Base-by-base conservation (phyloP, 2,113 vertebrate genomes). In the Turdus rufiventris region DNA sequence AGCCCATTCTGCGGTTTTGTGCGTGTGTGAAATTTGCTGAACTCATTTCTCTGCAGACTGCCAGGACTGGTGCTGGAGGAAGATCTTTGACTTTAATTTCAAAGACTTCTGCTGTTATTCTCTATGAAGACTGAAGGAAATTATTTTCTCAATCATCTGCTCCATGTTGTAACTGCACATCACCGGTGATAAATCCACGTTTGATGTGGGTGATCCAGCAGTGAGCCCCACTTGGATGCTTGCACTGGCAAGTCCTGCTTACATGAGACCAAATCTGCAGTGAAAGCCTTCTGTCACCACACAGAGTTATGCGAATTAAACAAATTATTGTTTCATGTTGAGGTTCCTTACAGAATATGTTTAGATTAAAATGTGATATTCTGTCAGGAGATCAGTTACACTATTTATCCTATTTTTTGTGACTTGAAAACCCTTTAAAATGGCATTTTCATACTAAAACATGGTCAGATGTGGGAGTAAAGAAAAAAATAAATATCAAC, bases 181-280 rank as follows among this genome's bases (percentile, higher is more conserved):
- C 47, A 11, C 21, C 0, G 1, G 2, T 17, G 38, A 36, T 18
- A 51, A 65, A 40, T 21, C 29, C 8, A 4, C 1, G 3, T n/a
- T 54, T 51, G 54, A 25, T 38, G 56, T 38, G 50, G 56, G 11
- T 38, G 66, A 36, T 31, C 33, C 14, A 47, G 31, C 79, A 67
- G 54, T 6, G 43, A 43, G 38, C 23, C 33, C 24, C 23, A 3
- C 34, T 14, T 5, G 8, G 34, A 23, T 45, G 16, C 23, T 19
- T n/a, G 20, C 48, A 11, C 38, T 70, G 31, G 36, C 56, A 57
- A 29, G 42, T 38, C 6, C 15, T 26, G 13, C 40, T 54, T 60
- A 53, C 8, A 28, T 34, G 48, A 51, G 40, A 26, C 33, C 19
- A 24, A 42, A 48, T 0, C 31, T 47, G 83, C 54, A n/a, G 61